Evolutionary conservation across 1,140 invertebrate genomes (phyloP).

Genomic region (Tribolium madens): DNA sequence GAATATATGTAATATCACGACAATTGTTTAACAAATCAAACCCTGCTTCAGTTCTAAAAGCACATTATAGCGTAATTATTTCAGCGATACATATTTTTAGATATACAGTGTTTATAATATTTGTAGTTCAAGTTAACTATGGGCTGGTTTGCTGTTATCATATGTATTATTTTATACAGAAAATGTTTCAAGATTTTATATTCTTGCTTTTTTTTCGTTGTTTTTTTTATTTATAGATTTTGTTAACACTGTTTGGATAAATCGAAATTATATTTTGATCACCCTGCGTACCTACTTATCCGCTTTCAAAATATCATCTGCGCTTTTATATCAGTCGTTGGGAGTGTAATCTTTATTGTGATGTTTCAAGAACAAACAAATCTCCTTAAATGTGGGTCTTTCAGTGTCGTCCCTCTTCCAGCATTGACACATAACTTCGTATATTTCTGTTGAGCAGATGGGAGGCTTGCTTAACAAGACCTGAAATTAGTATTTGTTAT

Average conservation of each 20-base stretch:
- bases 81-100: too few relatives aligned
- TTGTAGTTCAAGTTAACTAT: too few relatives aligned
- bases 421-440: conserved; percentile 83
- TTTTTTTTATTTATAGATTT: too few relatives aligned
- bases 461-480: conserved; percentile 76
- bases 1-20: neutral
- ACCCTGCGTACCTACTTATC: conserved; percentile 8
- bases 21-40: neutral
- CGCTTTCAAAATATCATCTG: neutral
- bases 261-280: conserved; percentile 6
- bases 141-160: too few relatives aligned
- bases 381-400: conserved; percentile 82
- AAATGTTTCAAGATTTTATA: too few relatives aligned
- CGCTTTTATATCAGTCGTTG: conserved; percentile 61
- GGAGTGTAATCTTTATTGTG: conserved; percentile 69
- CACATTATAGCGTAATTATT: neutral
- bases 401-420: conserved; percentile 77
- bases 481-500: conserved; percentile 64
- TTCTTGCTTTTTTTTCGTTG: too few relatives aligned
- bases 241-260: too few relatives aligned
- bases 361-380: conserved; percentile 80
- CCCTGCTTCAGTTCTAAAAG: neutral
- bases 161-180: too few relatives aligned
- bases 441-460: conserved; percentile 81
- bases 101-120: too few relatives aligned